Evolutionary conservation across 1,140 invertebrate species (phyloP).

Genomic region (Coelopa frigida): DNA sequence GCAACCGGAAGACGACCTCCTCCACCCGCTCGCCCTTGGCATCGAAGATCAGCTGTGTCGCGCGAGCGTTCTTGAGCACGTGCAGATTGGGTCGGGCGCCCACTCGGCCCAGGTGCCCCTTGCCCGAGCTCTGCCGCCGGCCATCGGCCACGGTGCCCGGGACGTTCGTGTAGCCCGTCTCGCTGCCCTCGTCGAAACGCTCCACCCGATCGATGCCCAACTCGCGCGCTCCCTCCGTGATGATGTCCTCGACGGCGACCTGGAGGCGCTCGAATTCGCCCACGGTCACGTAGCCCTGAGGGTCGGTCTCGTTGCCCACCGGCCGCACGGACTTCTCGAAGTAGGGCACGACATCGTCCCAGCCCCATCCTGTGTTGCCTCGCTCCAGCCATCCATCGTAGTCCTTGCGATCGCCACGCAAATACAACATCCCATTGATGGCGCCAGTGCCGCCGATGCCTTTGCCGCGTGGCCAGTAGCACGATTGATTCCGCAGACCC

Average conservation of each 20-base stretch:
- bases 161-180: slow-evolving; percentile 31
- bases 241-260: slow-evolving; percentile 5
- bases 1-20: slow-evolving; percentile 62
- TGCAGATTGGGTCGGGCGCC: slow-evolving; percentile 62
- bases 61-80: slow-evolving; percentile 62
- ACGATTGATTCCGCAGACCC: slow-evolving; percentile 34
- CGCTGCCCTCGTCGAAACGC: slow-evolving; percentile 47
- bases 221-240: slow-evolving; percentile 2
- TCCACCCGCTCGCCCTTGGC: slow-evolving; percentile 56
- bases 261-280: slow-evolving; percentile 6
- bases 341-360: slow-evolving; percentile 62
- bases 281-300: slow-evolving; percentile 6
- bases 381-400: slow-evolving; percentile 55
- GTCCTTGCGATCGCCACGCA: slow-evolving; percentile 55
- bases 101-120: slow-evolving; percentile 21
- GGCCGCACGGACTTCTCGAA: slow-evolving; percentile 44
- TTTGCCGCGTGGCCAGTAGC: slow-evolving; percentile 52
- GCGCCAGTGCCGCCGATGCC: slow-evolving; percentile 59
- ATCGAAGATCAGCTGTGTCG: slow-evolving; percentile 64
- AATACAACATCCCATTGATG: slow-evolving; percentile 63
- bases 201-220: slow-evolving; percentile 50
- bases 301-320: slow-evolving; percentile 35
- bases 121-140: slow-evolving; percentile 50
- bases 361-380: slow-evolving; percentile 55
- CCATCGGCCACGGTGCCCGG: slow-evolving; percentile 52